A percentile compares a stretch with the other conserved stretches of the same genome.
Conservation (phyloP, 1,140 invertebrate species). For the Danaus plexippus region DNA sequence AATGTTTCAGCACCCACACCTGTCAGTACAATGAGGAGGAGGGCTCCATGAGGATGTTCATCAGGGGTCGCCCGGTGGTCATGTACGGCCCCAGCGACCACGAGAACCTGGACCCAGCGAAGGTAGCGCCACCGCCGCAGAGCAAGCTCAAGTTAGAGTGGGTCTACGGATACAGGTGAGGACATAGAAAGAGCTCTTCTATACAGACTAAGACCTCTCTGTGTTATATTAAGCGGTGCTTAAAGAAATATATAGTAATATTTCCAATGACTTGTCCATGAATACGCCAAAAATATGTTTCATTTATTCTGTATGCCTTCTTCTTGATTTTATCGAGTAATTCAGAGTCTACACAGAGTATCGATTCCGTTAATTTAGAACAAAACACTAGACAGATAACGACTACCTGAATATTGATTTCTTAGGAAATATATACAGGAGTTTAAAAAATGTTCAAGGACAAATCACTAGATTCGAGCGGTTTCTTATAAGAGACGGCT, state of each 20-base stretch:
- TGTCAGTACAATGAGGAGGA: constrained; percentile 87
- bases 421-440: no score
- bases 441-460: no score
- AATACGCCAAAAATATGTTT: no score
- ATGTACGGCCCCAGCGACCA: constrained; percentile 82
- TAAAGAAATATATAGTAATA: not conserved
- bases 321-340: no score
- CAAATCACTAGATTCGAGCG: no score
- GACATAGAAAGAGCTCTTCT: not conserved
- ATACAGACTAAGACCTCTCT: not conserved
- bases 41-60: constrained; percentile 83
- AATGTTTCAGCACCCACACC: constrained; percentile 51
- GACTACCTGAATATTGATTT: no score
- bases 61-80: constrained; percentile 86
- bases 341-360: no score
- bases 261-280: constrained; percentile 4
- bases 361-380: no score
- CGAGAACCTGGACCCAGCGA: constrained; percentile 82
- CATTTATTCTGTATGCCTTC: no score
- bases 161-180: constrained; percentile 78
- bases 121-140: constrained; percentile 84
- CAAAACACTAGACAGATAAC: no score
- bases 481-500: no score
- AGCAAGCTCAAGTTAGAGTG: constrained; percentile 91
- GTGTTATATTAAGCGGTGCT: not conserved